Percentiles rank a stretch among this genome's conserved stretches.
These are phyloP conservation scores for Branchinecta lynchi DNA, from an alignment of 1,140 invertebrate genomes.

Conservation along the genomic window DNA sequence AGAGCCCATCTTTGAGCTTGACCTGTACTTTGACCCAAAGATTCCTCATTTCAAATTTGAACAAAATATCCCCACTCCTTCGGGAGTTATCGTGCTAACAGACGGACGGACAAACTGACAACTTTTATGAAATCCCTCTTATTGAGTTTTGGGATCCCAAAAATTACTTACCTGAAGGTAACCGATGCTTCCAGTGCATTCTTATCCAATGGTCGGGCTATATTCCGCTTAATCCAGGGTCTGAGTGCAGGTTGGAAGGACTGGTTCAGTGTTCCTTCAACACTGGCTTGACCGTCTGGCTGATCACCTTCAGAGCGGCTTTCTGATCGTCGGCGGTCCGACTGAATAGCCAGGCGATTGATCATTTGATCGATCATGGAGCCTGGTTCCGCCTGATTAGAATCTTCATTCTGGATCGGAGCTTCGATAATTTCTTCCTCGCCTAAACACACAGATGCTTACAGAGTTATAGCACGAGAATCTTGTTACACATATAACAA, in stretches of 20 bases:
- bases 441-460: background rate
- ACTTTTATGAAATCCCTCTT: too few species aligned
- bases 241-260: background rate
- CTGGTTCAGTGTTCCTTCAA: background rate
- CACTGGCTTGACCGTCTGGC: background rate
- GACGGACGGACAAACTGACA: too few species aligned
- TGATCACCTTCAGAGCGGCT: background rate
- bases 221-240: background rate
- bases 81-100: too few species aligned
- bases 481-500: too few species aligned
- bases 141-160: too few species aligned
- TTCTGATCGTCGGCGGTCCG: background rate
- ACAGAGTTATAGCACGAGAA: too few species aligned
- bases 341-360: constrained; percentile 42
- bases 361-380: constrained; percentile 59
- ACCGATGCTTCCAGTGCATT: background rate
- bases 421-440: background rate
- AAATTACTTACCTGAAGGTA: background rate
- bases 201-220: background rate
- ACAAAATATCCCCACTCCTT: too few species aligned
- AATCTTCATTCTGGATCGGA: background rate
- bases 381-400: constrained; percentile 31
- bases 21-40: too few species aligned
- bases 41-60: too few species aligned
- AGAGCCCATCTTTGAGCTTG: too few species aligned